Conservation (phyloP, 2,797 vertebrate genomes). For the Neostethus bicornis region DNA sequence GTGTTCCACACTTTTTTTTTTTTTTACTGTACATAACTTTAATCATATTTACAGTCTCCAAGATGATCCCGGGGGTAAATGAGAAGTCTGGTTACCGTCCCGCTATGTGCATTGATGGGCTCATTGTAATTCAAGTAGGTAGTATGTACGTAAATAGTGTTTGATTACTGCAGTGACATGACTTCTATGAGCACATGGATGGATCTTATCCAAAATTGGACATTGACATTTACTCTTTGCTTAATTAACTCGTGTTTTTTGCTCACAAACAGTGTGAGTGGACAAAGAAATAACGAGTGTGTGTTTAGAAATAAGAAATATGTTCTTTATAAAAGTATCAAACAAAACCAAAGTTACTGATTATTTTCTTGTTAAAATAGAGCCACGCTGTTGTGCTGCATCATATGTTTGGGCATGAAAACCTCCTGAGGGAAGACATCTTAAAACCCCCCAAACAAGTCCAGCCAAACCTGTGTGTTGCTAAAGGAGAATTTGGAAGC, state of each 20-base stretch:
- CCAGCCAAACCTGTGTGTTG: slow-evolving; percentile 13
- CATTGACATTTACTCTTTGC: not conserved
- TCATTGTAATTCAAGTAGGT: slow-evolving; percentile 1
- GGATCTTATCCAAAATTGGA: not conserved
- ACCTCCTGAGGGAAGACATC: not conserved
- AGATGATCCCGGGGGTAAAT: not conserved
- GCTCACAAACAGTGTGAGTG: not conserved
- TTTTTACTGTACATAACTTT: not conserved
- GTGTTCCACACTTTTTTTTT: not conserved
- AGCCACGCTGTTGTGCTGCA: slow-evolving; percentile 4
- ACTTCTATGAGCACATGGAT: not conserved
- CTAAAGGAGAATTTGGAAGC: slow-evolving; percentile 23
- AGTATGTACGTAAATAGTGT: not conserved
- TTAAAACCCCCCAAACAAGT: not conserved
- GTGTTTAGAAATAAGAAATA: not conserved
- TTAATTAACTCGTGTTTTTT: not conserved
- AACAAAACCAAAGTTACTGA: not conserved
- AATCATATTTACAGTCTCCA: not conserved
- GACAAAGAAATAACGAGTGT: not conserved
- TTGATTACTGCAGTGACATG: not conserved
- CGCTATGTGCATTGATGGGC: not conserved
- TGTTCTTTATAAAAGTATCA: not conserved
- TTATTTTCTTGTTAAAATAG: not conserved
- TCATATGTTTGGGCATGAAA: slow-evolving; percentile 23
- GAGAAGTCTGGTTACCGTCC: slow-evolving; percentile 1